phyloP scores from a whole-genome alignment of 1,140 invertebrate genomes.

The Ylistrum balloti region DNA sequence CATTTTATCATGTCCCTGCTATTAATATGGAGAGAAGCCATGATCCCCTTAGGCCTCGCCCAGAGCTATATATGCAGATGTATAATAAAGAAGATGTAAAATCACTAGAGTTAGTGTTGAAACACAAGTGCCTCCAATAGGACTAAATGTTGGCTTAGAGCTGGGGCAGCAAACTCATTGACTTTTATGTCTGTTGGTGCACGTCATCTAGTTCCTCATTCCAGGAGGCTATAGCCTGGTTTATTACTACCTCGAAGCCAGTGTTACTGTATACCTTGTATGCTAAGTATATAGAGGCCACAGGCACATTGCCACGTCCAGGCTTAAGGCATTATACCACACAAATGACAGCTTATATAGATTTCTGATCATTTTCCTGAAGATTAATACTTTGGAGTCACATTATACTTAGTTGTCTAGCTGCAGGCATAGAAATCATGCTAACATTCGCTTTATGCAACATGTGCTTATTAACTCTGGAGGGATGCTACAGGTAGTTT shows the following conservation, averaged over 20 bases:
- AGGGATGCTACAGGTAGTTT: no score
- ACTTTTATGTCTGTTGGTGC: not conserved
- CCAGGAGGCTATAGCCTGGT: no score
- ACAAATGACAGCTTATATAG: conserved; percentile 34
- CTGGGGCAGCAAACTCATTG: not conserved
- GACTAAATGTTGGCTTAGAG: not conserved
- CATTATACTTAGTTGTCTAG: not conserved
- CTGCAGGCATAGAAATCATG: conserved; percentile 13
- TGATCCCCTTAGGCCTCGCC: conserved; percentile 23
- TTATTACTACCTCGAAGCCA: not conserved
- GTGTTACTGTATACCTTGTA: not conserved
- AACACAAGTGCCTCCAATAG: conserved; percentile 1
- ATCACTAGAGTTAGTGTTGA: not conserved
- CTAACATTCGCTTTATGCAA: no score
- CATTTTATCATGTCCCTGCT: conserved; percentile 13
- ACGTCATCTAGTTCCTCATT: no score
- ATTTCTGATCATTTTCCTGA: conserved; percentile 33
- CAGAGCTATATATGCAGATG: not conserved
- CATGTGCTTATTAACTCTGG: no score
- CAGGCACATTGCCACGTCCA: not conserved
- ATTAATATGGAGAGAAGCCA: not conserved
- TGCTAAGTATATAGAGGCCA: not conserved
- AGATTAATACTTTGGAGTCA: conserved; percentile 35
- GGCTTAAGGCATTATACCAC: not conserved
- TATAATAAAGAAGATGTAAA: not conserved